Conservation (phyloP, 2,797 vertebrate species). For the Pseudomugil gertrudae region DNA sequence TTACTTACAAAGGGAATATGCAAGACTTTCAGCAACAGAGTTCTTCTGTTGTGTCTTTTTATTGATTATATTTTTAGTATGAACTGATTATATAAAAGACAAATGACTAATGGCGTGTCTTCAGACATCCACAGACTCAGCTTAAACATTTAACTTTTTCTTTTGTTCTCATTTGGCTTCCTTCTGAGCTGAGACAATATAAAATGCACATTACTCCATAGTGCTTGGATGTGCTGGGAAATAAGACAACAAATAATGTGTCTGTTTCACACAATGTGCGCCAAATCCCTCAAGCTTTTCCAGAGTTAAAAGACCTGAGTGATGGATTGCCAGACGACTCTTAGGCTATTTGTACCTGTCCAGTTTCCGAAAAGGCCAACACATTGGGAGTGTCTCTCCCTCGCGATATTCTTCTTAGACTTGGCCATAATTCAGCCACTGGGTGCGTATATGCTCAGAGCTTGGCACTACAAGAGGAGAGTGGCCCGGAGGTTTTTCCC, state of each 20-base stretch:
- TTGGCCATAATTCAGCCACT: conserved; percentile 77
- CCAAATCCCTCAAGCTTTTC: conserved; percentile 33
- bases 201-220: conserved; percentile 32
- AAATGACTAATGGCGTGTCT: conserved; percentile 5
- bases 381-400: conserved; percentile 70
- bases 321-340: conserved; percentile 59
- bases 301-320: conserved; percentile 49
- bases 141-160: conserved; percentile 42
- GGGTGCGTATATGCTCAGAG: conserved; percentile 63
- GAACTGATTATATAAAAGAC: conserved; percentile 26
- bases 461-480: conserved; percentile 61
- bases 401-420: conserved; percentile 54
- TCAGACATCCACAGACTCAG: conserved; percentile 3
- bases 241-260: conserved; percentile 25
- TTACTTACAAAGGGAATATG: conserved; percentile 13
- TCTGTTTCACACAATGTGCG: conserved; percentile 27
- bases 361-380: conserved; percentile 68
- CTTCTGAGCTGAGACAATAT: conserved; percentile 26
- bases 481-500: conserved; percentile 81
- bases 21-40: not conserved
- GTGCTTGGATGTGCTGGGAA: conserved; percentile 34
- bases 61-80: conserved; percentile 19
- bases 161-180: conserved; percentile 33
- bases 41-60: not conserved
- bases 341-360: conserved; percentile 75